Evolutionary conservation across 2,113 vertebrate species (phyloP).

Genomic region (Zootoca vivipara): DNA sequence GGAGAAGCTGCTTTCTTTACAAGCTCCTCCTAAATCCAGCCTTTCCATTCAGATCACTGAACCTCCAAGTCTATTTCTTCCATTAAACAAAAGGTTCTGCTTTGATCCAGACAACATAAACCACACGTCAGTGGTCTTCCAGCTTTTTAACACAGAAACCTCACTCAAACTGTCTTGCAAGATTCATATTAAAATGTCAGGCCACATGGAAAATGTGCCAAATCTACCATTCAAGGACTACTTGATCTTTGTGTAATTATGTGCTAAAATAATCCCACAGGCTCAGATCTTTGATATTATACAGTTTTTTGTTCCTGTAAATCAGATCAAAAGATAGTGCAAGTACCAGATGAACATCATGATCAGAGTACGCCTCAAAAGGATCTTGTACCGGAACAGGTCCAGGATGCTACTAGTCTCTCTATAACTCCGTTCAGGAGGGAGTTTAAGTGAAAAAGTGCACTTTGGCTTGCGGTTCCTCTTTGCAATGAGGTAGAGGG

Average conservation of each 20-base stretch:
- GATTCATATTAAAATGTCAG: not conserved
- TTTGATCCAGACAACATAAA: not conserved
- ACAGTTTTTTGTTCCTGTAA: not conserved
- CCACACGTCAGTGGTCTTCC: not conserved
- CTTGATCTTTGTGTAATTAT: not conserved
- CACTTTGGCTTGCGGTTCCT: constrained; percentile 75
- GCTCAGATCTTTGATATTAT: not conserved
- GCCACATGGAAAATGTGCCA: not conserved
- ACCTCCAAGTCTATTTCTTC: not conserved
- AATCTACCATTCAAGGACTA: not conserved
- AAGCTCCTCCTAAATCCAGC: not conserved
- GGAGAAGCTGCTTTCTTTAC: not conserved
- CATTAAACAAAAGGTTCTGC: not conserved
- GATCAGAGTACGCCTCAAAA: constrained; percentile 79
- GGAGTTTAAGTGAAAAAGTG: constrained; percentile 70
- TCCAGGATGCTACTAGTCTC: constrained; percentile 74
- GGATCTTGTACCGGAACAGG: constrained; percentile 74
- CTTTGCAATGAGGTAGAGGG: constrained; percentile 77
- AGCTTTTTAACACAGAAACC: not conserved
- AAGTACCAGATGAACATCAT: constrained; percentile 85
- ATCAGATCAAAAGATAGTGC: not conserved
- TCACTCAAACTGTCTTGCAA: not conserved
- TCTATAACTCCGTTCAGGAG: constrained; percentile 53
- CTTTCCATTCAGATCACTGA: not conserved
- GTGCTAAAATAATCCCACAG: not conserved